phyloP scores from a whole-genome alignment of 2,797 vertebrate genomes.

The Halcyon leucocephala region DNA sequence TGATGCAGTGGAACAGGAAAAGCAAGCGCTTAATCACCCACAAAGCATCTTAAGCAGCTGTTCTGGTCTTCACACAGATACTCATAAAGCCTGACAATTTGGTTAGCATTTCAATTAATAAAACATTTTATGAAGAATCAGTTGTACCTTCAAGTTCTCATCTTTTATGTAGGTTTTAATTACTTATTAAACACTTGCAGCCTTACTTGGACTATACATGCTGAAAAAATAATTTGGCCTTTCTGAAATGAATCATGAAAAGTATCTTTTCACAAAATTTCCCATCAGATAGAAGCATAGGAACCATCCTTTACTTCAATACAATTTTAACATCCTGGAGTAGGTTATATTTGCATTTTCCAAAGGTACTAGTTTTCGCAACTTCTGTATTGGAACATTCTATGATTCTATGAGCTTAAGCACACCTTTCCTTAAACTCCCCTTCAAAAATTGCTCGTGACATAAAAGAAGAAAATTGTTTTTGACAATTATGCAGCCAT shows the following conservation, averaged over 20 bases:
- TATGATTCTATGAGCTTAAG: neutral
- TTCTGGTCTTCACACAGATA: neutral
- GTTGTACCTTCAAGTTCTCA: neutral
- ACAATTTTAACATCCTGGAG: neutral
- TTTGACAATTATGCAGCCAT: neutral
- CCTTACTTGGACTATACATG: neutral
- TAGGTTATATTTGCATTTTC: neutral
- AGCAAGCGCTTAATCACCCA: neutral
- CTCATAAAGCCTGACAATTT: neutral
- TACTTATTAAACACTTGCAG: constrained; percentile 8
- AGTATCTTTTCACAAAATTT: neutral
- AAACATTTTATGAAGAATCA: constrained; percentile 20
- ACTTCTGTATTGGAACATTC: neutral
- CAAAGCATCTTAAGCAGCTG: neutral
- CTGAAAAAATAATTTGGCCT: neutral
- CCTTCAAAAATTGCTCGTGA: neutral
- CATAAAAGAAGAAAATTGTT: neutral
- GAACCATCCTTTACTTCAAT: neutral
- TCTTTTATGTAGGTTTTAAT: constrained; percentile 24
- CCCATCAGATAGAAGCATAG: neutral
- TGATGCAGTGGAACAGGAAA: neutral
- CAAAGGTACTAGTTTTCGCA: neutral
- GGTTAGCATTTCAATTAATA: constrained; percentile 8
- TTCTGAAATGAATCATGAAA: neutral
- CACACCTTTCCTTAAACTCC: neutral